phyloP scores from a whole-genome alignment of 1,140 invertebrate genomes.

The Campodea augens region DNA sequence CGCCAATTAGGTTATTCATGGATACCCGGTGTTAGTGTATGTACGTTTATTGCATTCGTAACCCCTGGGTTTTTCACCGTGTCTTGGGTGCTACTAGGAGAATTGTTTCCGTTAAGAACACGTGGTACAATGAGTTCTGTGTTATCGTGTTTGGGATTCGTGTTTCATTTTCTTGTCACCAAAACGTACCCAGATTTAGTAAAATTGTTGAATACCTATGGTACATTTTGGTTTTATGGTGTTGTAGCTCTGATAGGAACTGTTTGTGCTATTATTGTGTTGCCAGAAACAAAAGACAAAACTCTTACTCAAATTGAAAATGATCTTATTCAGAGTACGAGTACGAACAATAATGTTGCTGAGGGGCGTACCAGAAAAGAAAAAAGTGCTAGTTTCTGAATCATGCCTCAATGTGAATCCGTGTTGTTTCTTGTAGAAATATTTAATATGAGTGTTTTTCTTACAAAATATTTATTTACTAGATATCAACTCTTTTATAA shows the following conservation, averaged over 20 bases:
- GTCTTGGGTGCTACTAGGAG: constrained; percentile 55
- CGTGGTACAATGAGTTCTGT: constrained; percentile 44
- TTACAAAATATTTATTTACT: too few species aligned
- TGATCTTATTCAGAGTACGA: constrained; percentile 25
- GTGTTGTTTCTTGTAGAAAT: too few species aligned
- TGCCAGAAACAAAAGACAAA: constrained; percentile 67
- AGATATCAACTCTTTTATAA: too few species aligned
- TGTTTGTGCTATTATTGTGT: constrained; percentile 39
- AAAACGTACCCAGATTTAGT: constrained; percentile 46
- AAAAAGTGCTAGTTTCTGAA: too few species aligned
- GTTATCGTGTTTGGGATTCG: constrained; percentile 41
- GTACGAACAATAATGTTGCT: constrained; percentile 10
- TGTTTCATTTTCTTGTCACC: constrained; percentile 49
- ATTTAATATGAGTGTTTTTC: too few species aligned
- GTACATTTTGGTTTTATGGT: constrained; percentile 50
- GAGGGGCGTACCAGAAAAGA: too few species aligned
- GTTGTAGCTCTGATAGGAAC: constrained; percentile 40
- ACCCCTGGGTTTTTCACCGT: constrained; percentile 33
- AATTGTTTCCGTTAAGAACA: constrained; percentile 44
- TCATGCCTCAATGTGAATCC: too few species aligned
- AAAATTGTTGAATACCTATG: constrained; percentile 31
- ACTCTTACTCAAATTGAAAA: constrained; percentile 49
- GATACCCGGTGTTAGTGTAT: constrained; percentile 13
- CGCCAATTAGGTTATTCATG: constrained; percentile 7
- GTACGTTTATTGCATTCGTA: constrained; percentile 9